A percentile compares a stretch with the other conserved stretches of the same genome.
phyloP scores from a whole-genome alignment of 2,113 vertebrate species.

The Hyperopisus bebe region DNA sequence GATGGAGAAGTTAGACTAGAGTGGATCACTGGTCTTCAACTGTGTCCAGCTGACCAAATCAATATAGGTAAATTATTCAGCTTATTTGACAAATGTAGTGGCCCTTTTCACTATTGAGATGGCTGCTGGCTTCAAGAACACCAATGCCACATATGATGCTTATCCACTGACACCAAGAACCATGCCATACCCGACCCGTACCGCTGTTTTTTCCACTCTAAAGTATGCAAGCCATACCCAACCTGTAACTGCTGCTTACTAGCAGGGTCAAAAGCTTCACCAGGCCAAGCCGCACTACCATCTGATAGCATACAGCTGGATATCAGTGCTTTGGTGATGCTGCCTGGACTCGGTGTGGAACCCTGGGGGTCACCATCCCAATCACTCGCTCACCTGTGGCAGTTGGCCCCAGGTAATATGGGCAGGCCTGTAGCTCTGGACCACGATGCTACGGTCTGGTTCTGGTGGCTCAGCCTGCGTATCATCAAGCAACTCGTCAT shows the following conservation, averaged over 20 bases:
- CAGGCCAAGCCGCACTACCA: not conserved
- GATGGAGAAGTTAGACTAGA: not conserved
- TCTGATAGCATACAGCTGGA: not conserved
- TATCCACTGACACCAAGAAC: not conserved
- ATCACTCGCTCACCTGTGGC: slow-evolving; percentile 64
- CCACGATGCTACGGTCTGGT: slow-evolving; percentile 67
- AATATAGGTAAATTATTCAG: not conserved
- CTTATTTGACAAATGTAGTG: not conserved
- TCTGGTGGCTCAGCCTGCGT: slow-evolving; percentile 44
- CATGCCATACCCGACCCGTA: not conserved
- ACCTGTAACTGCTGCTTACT: not conserved
- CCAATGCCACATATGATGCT: not conserved
- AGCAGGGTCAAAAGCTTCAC: not conserved
- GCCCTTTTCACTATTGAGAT: not conserved
- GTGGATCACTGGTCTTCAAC: not conserved
- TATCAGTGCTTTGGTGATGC: not conserved
- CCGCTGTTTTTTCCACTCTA: no score
- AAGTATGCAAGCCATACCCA: not conserved
- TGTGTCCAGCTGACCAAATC: not conserved
- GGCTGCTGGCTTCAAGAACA: not conserved
- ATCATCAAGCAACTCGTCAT: slow-evolving; percentile 68
- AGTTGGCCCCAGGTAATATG: slow-evolving; percentile 92
- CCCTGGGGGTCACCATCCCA: not conserved
- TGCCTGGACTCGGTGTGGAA: not conserved
- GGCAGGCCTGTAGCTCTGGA: slow-evolving; percentile 73